These are phyloP conservation scores for Corvus hawaiiensis DNA, from an alignment of 2,113 vertebrate genomes.

Conservation along the genomic window DNA sequence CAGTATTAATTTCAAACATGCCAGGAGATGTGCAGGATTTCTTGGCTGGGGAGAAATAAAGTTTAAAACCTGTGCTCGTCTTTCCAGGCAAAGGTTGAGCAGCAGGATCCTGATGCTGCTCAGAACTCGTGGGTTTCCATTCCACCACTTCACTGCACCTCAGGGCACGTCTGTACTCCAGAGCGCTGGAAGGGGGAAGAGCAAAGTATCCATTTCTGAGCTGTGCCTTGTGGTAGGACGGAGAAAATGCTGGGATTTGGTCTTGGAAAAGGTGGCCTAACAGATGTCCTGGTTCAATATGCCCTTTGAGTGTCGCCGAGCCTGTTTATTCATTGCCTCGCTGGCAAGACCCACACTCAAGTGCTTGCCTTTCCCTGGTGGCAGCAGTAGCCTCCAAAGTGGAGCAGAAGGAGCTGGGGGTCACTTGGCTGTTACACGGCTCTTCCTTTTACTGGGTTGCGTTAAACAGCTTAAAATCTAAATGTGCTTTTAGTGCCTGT, in stretches of 20 bases:
- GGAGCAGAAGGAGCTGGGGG: slow-evolving; percentile 35
- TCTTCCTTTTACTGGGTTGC: neutral
- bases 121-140: accelerated
- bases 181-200: neutral
- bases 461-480: slow-evolving; percentile 1
- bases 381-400: neutral
- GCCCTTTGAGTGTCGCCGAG: neutral
- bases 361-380: slow-evolving; percentile 43
- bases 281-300: slow-evolving; percentile 30
- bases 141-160: neutral
- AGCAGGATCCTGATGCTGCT: neutral
- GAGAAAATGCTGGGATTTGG: neutral
- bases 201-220: neutral
- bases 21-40: neutral
- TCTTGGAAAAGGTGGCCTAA: neutral
- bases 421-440: neutral
- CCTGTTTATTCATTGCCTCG: neutral
- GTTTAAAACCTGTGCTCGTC: neutral
- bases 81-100: neutral
- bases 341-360: neutral
- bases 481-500: neutral
- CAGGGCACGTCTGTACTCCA: accelerated
- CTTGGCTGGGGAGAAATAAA: neutral
- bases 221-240: neutral
- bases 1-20: neutral